Percentiles rank a stretch among this genome's conserved stretches.
These are phyloP conservation scores for Ceraclea dissimilis DNA, from an alignment of 2,888 invertebrate species.

Conservation along the genomic window DNA sequence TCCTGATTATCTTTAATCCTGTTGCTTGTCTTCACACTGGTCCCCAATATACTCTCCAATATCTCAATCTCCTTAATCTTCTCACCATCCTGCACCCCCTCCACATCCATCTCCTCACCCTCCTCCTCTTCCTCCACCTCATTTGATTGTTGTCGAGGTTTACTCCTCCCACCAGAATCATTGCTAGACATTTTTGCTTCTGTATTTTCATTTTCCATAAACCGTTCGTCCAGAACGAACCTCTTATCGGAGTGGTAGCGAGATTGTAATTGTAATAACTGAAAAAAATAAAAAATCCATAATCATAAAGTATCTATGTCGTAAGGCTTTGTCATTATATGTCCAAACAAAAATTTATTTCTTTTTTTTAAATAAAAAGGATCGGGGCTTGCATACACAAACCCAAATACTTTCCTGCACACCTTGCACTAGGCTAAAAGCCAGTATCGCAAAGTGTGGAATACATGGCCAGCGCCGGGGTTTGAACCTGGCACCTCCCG, in stretches of 20 bases:
- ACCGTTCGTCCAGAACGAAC: conserved; percentile 67
- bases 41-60: conserved; percentile 49
- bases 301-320: conserved; percentile 7
- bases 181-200: background rate
- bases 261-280: conserved; percentile 65
- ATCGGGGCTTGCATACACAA: too few species aligned
- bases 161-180: background rate
- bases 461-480: too few species aligned
- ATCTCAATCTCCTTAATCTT: conserved; percentile 49
- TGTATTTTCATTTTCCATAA: conserved; percentile 49
- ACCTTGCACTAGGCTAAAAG: too few species aligned
- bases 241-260: conserved; percentile 68
- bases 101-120: conserved; percentile 32
- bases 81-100: conserved; percentile 44
- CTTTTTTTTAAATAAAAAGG: too few species aligned
- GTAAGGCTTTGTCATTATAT: too few species aligned
- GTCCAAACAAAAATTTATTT: too few species aligned
- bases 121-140: conserved; percentile 31
- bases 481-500: too few species aligned
- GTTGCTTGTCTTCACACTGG: conserved; percentile 33
- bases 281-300: conserved; percentile 26
- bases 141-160: too few species aligned
- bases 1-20: background rate
- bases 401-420: too few species aligned
- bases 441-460: too few species aligned